phyloP scores from a whole-genome alignment of 2,113 vertebrate genomes.

The Caranx ignobilis region DNA sequence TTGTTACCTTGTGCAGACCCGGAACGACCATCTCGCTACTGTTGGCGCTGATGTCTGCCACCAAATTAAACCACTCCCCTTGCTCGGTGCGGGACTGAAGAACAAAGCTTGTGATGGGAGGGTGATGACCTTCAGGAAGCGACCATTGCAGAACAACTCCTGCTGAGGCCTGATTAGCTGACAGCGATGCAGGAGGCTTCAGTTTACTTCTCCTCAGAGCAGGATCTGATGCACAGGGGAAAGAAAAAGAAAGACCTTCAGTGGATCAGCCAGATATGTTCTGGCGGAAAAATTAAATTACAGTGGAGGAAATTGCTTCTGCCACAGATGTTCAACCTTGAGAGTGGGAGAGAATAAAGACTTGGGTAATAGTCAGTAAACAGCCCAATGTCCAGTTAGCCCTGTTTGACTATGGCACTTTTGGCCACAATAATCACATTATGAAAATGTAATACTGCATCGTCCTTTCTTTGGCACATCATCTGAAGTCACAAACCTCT shows the following conservation, averaged over 20 bases:
- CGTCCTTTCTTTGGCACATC: not conserved
- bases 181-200: conserved; percentile 86
- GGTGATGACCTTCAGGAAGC: conserved; percentile 77
- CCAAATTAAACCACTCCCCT: conserved; percentile 89
- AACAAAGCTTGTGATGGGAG: conserved; percentile 85
- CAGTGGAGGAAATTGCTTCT: conserved; percentile 25
- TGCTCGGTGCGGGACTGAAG: conserved; percentile 88
- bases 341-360: not conserved
- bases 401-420: not conserved
- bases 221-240: conserved; percentile 75
- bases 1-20: conserved; percentile 91
- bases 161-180: conserved; percentile 81
- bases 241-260: conserved; percentile 44
- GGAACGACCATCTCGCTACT: conserved; percentile 87
- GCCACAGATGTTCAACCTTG: conserved; percentile 48
- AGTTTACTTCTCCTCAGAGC: conserved; percentile 74
- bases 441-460: not conserved
- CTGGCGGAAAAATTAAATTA: conserved; percentile 52
- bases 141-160: conserved; percentile 91
- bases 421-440: not conserved
- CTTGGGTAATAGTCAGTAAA: not conserved
- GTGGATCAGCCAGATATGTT: conserved; percentile 30
- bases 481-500: not conserved
- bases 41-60: conserved; percentile 85
- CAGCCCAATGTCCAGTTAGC: not conserved